Conservation (phyloP, 2,113 vertebrate species). For the Sinocyclocheilus maitianheensis region DNA sequence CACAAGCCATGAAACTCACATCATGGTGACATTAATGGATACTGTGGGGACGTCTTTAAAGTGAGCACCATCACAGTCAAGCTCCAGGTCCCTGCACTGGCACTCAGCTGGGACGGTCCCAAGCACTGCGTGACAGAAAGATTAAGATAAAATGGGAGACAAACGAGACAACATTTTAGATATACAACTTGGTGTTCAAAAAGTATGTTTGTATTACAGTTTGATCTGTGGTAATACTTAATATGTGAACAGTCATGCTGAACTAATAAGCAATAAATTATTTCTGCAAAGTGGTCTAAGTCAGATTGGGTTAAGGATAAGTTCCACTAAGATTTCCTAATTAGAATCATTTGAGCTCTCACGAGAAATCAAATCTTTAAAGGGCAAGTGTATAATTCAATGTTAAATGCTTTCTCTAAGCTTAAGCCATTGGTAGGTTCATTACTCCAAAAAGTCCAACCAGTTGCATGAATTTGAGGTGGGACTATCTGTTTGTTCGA, state of each 20-base stretch:
- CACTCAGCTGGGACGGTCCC: conserved; percentile 81
- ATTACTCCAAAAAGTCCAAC: neutral
- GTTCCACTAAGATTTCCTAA: neutral
- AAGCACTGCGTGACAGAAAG: conserved; percentile 75
- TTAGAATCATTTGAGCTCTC: neutral
- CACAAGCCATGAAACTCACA: conserved; percentile 80
- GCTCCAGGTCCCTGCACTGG: conserved; percentile 82
- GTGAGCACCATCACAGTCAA: conserved; percentile 83
- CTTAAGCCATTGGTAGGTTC: neutral
- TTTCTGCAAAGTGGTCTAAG: neutral
- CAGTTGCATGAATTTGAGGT: neutral
- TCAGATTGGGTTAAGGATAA: neutral
- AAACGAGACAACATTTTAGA: neutral
- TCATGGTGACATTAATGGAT: conserved; percentile 86
- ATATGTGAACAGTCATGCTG: neutral
- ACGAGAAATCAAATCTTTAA: neutral
- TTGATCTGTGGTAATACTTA: neutral
- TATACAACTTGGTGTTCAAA: neutral
- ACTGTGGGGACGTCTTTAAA: conserved; percentile 81
- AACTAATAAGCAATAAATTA: neutral
- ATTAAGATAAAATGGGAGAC: neutral
- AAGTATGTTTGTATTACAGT: neutral
- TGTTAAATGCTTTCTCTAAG: neutral
- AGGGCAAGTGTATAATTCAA: conserved; percentile 8
- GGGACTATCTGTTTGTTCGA: neutral